Evolutionary conservation across 2,888 invertebrate species (phyloP).

Genomic region (Cryptocheilus praepositus): DNA sequence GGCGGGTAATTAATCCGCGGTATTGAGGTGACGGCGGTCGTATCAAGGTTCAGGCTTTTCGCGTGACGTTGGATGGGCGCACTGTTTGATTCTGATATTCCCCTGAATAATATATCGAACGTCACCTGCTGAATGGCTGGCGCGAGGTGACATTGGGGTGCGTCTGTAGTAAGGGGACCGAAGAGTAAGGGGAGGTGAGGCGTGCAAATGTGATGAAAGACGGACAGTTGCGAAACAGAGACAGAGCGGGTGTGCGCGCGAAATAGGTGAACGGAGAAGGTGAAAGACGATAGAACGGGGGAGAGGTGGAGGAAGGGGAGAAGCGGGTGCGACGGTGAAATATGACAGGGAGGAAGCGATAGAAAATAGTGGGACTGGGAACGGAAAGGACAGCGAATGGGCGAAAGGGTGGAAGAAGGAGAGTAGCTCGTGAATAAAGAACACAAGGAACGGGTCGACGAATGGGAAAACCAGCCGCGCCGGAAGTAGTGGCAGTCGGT

Average conservation of each 20-base stretch:
- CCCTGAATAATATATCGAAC: background rate
- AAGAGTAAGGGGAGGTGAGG: background rate
- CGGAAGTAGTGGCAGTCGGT: background rate
- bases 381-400: conserved; percentile 5
- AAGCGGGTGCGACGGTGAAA: too few species aligned
- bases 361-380: too few species aligned
- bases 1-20: conserved; percentile 2
- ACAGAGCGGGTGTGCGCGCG: too few species aligned
- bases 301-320: too few species aligned
- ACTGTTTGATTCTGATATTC: background rate
- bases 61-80: background rate
- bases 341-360: background rate
- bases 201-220: too few species aligned
- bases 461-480: conserved; percentile 1
- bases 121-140: background rate
- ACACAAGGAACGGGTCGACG: conserved; percentile 18
- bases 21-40: conserved; percentile 7
- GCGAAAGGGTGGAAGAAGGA: background rate
- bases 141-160: conserved; percentile 1
- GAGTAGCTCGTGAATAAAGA: conserved; percentile 26
- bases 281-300: too few species aligned
- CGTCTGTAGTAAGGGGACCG: background rate
- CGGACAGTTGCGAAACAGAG: too few species aligned
- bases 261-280: too few species aligned
- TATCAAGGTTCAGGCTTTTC: background rate